Evolutionary conservation across 1,140 invertebrate species (phyloP).

Genomic region (Drosophila bocki): DNA sequence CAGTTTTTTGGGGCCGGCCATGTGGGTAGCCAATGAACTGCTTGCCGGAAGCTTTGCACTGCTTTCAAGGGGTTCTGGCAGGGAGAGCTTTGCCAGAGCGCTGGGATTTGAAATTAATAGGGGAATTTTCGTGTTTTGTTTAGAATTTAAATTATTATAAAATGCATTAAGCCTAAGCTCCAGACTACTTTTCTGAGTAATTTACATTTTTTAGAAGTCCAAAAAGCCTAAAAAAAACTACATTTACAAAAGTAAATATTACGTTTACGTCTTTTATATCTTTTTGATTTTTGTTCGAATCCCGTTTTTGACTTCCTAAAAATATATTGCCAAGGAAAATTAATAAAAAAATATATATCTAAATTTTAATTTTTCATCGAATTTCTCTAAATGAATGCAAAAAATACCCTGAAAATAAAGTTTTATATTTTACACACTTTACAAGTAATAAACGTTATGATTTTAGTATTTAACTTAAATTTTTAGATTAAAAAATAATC

Average conservation of each 20-base stretch:
- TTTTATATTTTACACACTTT: not conserved
- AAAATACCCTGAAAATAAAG: not conserved
- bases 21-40: constrained; percentile 4
- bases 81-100: not conserved
- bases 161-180: not conserved
- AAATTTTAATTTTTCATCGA: no score
- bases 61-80: constrained; percentile 13
- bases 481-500: not conserved
- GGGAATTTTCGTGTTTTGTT: no score
- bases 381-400: not conserved
- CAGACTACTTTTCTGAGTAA: not conserved
- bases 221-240: no score
- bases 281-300: no score
- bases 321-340: no score
- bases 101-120: not conserved
- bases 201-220: no score
- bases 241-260: no score
- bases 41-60: constrained; percentile 35
- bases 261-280: no score
- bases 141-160: not conserved
- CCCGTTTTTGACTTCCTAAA: no score
- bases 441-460: not conserved
- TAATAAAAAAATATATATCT: no score
- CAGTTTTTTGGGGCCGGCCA: constrained; percentile 1
- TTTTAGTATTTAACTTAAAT: not conserved